phyloP scores from a whole-genome alignment of 2,797 vertebrate species.

The Myripristis murdjan region DNA sequence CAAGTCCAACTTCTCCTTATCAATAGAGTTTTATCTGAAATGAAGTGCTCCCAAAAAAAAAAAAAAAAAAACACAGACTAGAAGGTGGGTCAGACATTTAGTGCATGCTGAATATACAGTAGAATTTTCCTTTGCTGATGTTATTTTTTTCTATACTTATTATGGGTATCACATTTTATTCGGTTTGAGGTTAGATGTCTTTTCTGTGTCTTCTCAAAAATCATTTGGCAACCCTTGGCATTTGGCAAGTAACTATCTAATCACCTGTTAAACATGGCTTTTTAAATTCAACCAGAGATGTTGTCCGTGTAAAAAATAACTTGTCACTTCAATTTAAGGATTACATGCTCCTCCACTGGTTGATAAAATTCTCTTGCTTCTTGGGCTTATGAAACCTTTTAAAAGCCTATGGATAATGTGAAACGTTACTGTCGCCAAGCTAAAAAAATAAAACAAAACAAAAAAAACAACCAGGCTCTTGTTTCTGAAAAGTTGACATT shows the following conservation, averaged over 20 bases:
- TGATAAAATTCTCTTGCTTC: background rate
- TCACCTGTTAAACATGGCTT: background rate
- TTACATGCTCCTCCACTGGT: background rate
- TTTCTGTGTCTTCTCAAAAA: background rate
- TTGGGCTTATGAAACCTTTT: background rate
- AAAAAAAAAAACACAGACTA: background rate
- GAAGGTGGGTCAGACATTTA: constrained; percentile 8
- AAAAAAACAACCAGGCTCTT: background rate
- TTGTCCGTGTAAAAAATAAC: background rate
- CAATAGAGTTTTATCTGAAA: constrained; percentile 15
- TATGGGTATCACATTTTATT: background rate
- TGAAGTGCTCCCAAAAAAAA: constrained; percentile 1
- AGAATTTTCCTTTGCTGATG: background rate
- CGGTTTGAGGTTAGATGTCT: background rate
- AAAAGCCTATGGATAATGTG: background rate
- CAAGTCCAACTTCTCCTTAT: constrained; percentile 47
- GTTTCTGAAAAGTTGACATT: background rate
- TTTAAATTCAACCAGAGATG: background rate
- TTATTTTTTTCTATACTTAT: background rate
- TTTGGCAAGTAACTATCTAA: background rate
- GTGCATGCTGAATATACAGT: background rate
- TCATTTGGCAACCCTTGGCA: background rate
- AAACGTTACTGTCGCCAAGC: constrained; percentile 7
- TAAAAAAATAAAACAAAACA: too few relatives aligned
- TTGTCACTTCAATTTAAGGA: background rate